Evolutionary conservation across 2,113 vertebrate species (phyloP).

Genomic region (Cygnus atratus): DNA sequence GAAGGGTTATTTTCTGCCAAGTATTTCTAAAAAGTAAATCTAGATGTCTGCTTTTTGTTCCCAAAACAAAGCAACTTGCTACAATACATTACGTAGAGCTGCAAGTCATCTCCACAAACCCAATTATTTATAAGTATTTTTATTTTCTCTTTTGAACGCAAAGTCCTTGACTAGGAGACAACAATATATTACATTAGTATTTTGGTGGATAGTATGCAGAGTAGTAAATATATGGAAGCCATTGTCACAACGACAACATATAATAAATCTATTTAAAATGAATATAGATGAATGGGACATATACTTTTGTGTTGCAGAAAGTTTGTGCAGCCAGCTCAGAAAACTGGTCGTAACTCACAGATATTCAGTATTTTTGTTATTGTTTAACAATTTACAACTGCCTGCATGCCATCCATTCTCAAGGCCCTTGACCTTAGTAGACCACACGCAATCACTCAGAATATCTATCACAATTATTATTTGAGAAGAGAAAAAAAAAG

Average conservation of each 20-base stretch:
- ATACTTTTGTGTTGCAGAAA: neutral
- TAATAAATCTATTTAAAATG: conserved; percentile 37
- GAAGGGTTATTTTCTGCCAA: conserved; percentile 20
- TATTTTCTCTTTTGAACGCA: conserved; percentile 3
- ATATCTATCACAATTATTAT: neutral
- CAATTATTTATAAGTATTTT: conserved; percentile 31
- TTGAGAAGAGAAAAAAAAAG: neutral
- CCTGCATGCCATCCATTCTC: neutral
- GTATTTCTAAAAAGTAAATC: conserved; percentile 8
- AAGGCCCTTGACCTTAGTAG: neutral
- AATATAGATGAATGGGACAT: neutral
- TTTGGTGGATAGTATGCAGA: neutral
- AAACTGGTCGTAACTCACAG: neutral
- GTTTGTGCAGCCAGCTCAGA: neutral
- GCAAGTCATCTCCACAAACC: neutral
- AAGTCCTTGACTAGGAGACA: conserved; percentile 46
- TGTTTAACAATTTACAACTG: neutral
- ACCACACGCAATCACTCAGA: neutral
- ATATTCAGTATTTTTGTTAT: neutral
- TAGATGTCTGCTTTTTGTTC: conserved; percentile 1
- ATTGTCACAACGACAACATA: conserved; percentile 13
- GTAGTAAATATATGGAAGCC: conserved; percentile 1
- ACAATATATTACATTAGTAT: conserved; percentile 34
- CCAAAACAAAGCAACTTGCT: conserved; percentile 1
- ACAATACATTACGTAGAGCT: neutral